Evolutionary conservation across 2,797 vertebrate genomes (phyloP), one percentile per base, ranked within the genome.

Genomic region (Vespertilio murinus): DNA sequence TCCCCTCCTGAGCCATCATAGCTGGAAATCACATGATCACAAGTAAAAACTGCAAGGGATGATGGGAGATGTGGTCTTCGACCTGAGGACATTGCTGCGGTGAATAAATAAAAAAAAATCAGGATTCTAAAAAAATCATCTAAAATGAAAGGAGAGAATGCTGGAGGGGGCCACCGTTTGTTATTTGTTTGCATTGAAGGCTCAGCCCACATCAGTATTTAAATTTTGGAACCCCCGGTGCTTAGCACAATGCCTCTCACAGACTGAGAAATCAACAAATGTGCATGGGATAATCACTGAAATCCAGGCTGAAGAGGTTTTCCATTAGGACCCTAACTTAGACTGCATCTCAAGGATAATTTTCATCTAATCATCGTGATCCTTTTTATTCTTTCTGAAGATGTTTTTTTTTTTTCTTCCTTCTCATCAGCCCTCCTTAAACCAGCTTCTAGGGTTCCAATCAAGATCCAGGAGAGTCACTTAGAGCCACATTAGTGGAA

Each of bases 281-380:
- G 22, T 70, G 52, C 54, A 30, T 71, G 82, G 49, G 64, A 79
- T 87, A 52, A 45, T 54, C 56, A 64, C 8, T 30, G 74, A 77
- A n/a, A 91, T 64, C 54, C 74, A 91, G 42, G 33, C 67, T 42
- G 17, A 74, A 75, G 65, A 79, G 71, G 28, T 75, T 67, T 90
- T 79, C 83, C 87, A 35, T 69, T 61, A 79, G 77, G 22, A 64
- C 54, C 22, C 47, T 38, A 78, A 73, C 75, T 92, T 64, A 80
- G 33, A 67, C 54, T 11, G 45, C 54, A 84, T 45, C 69, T 77
- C 69, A 47, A 85, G n/a, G 54, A n/a, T 83, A 73, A 67, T 91
- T 88, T 95, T 79, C 54, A 78, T 67, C 54, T 59, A 69, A 83
- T 91, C 33, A 23, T 84, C 35, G 30, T 18, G 78, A 90, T 87